phyloP scores from a whole-genome alignment of 2,113 vertebrate genomes.

The Austrofundulus limnaeus region DNA sequence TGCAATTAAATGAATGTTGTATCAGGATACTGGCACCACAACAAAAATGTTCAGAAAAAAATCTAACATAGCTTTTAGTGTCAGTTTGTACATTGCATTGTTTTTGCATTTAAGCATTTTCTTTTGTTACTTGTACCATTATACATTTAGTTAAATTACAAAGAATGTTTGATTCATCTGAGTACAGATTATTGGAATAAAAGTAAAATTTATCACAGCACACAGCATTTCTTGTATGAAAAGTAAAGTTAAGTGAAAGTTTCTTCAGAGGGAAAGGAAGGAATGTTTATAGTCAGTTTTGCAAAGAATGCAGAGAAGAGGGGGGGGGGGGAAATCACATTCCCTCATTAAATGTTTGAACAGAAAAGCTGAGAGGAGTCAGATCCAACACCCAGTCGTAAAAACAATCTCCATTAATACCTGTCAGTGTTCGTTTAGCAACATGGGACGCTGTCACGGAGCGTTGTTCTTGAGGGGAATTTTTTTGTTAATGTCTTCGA shows the following conservation, averaged over 20 bases:
- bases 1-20: too few species aligned
- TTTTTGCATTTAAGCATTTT: too few species aligned
- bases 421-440: conserved; percentile 31
- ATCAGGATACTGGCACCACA: too few species aligned
- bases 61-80: too few species aligned
- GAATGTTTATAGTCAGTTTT: conserved; percentile 1
- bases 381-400: conserved; percentile 1
- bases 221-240: not conserved
- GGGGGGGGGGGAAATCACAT: conserved; percentile 4
- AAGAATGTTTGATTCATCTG: too few species aligned
- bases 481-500: conserved; percentile 53
- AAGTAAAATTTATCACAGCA: not conserved
- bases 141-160: too few species aligned
- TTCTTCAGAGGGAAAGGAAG: conserved; percentile 2
- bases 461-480: conserved; percentile 54
- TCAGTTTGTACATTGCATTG: too few species aligned
- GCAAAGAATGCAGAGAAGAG: conserved; percentile 1
- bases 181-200: too few species aligned
- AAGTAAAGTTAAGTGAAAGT: not conserved
- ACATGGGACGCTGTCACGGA: conserved; percentile 34
- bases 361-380: not conserved
- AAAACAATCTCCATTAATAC: conserved; percentile 43
- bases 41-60: too few species aligned
- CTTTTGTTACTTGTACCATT: too few species aligned
- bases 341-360: conserved; percentile 9